Percentiles rank a stretch among this genome's conserved stretches.
Conservation (phyloP, 2,113 vertebrate genomes). For the Chelonoidis abingdonii region DNA sequence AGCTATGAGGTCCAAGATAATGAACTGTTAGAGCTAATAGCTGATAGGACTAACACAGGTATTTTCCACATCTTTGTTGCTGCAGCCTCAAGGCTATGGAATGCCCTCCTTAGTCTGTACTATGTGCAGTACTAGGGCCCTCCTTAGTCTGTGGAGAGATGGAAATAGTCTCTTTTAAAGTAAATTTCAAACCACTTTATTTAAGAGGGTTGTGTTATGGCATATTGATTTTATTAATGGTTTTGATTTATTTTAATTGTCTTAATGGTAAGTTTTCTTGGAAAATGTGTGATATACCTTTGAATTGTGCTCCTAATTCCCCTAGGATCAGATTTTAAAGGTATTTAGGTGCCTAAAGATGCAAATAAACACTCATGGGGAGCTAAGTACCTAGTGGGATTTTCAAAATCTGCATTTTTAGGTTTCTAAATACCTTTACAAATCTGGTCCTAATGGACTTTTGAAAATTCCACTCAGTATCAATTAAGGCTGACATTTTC, state of each 20-base stretch:
- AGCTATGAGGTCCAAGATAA: neutral
- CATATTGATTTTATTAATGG: rapidly evolving
- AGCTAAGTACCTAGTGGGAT: too few species aligned
- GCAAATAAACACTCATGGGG: neutral
- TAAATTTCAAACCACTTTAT: neutral
- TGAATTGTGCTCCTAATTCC: neutral
- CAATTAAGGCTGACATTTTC: too few species aligned
- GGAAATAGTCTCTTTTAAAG: neutral
- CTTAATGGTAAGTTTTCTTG: neutral
- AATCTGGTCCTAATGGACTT: too few species aligned
- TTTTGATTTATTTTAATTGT: neutral
- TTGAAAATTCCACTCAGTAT: too few species aligned
- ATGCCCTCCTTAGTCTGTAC: neutral
- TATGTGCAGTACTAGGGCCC: too few species aligned
- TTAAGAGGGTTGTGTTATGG: neutral
- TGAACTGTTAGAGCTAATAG: rapidly evolving
- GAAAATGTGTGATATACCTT: neutral
- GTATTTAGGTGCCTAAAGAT: neutral
- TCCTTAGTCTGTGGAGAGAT: neutral
- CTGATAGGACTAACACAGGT: neutral
- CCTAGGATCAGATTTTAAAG: neutral
- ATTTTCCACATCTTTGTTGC: neutral
- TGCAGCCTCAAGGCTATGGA: neutral
- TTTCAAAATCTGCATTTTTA: too few species aligned
- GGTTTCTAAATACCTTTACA: too few species aligned